These are phyloP conservation scores for Agrilus biguttatus DNA, from an alignment of 2,888 invertebrate genomes.

Conservation along the genomic window DNA sequence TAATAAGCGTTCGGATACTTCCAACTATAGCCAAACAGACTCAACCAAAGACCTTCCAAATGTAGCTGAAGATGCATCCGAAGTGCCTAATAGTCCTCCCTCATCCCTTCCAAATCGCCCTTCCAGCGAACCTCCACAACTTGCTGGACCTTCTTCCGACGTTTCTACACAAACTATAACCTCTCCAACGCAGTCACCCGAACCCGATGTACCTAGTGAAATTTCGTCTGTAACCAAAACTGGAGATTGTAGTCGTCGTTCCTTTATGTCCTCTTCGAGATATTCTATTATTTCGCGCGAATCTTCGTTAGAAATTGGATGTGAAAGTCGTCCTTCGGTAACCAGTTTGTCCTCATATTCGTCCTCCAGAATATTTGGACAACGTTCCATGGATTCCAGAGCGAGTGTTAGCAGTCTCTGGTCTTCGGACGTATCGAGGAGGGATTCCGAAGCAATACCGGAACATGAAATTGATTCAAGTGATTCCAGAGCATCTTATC, in stretches of 20 bases:
- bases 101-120: slow-evolving; percentile 35
- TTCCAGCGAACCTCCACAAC: slow-evolving; percentile 33
- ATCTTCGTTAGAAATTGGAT: slow-evolving; percentile 29
- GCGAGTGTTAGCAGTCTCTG: slow-evolving; percentile 30
- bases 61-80: slow-evolving; percentile 26
- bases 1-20: slow-evolving; percentile 8
- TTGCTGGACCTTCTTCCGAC: slow-evolving; percentile 27
- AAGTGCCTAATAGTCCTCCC: slow-evolving; percentile 35
- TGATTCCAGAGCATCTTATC: slow-evolving; percentile 25
- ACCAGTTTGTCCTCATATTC: slow-evolving; percentile 30
- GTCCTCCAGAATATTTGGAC: slow-evolving; percentile 30
- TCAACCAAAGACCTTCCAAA: slow-evolving; percentile 32
- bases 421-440: slow-evolving; percentile 25
- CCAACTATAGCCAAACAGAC: slow-evolving; percentile 19
- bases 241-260: slow-evolving; percentile 14
- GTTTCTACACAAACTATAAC: slow-evolving; percentile 10
- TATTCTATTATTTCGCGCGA: slow-evolving; percentile 27
- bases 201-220: slow-evolving; percentile 23
- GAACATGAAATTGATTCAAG: slow-evolving; percentile 29
- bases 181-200: slow-evolving; percentile 22
- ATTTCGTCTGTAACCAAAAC: slow-evolving; percentile 9
- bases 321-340: slow-evolving; percentile 30
- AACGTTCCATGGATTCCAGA: slow-evolving; percentile 30
- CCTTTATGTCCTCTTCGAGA: slow-evolving; percentile 18
- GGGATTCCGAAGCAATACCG: slow-evolving; percentile 31